Evolutionary conservation across 2,113 vertebrate genomes (phyloP), one percentile per base, ranked within the genome.

Genomic region (Pelecanoides urinatrix): DNA sequence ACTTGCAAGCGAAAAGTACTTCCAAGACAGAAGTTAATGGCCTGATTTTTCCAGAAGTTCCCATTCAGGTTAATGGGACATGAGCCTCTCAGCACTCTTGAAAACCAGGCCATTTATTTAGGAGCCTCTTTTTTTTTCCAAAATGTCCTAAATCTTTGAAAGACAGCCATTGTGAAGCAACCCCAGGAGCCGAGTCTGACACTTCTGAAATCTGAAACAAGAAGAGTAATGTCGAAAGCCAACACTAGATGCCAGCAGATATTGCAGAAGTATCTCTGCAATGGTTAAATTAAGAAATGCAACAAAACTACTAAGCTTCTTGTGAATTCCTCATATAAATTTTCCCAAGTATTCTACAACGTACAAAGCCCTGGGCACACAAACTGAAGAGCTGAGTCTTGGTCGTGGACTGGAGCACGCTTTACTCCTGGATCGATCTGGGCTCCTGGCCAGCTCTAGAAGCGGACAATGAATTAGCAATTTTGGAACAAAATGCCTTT

Each of bases 51-150:
- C 90, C 85, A 88, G 63, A 79, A 96, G 82, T 40, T 82, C 91
- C 77, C 92, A 94, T 95, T 97, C 80, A 94, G 95, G 96, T 95
- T 96, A 95, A 91, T 82, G 86, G 92, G 76, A 95, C 91, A 82
- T 0, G 38, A 78, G 83, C 16, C 70, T 89, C 86, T 67, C 75
- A n/a, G 75, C 53, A 49, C 90, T 80, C 40, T 30, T 65, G 38
- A 30, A 95, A 97, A 92, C 62, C 62, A 96, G 95, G 96, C 5
- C 96, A 36, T n/a, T 90, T 94, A 96, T 96, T 96, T 92, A 92
- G 86, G 73, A 93, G 50, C 21, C 30, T 78, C 61, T 42, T 44
- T 36, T 44, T 44, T 34, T 22, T 11, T 1, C 55, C 8, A 1
- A 53, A 91, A 92, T 30, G 92, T 86, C 91, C 94, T 94, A 66